Conservation (phyloP, 2,797 vertebrate species). For the Mormyrus proboscirostris region DNA sequence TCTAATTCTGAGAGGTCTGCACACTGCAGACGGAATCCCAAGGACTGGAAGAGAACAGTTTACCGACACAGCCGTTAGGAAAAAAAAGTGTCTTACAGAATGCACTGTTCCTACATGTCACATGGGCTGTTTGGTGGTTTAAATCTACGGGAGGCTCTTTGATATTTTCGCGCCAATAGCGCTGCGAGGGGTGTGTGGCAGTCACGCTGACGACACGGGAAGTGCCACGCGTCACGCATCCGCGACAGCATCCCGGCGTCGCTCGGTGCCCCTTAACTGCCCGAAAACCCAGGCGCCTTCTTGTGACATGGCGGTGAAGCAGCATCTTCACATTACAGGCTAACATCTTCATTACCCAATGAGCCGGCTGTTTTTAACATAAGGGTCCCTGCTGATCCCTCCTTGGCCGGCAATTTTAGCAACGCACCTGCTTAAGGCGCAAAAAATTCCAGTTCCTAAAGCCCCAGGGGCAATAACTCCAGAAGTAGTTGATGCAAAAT, state of each 20-base stretch:
- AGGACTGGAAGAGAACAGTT: neutral
- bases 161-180: slow-evolving; percentile 24
- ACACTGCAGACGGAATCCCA: neutral
- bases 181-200: slow-evolving; percentile 9
- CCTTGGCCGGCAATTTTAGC: neutral
- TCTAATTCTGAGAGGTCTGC: neutral
- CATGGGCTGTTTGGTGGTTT: slow-evolving; percentile 30
- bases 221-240: neutral
- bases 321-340: neutral
- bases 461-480: neutral
- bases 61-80: neutral
- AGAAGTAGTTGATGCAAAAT: neutral
- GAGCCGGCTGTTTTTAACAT: neutral
- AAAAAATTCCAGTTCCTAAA: neutral
- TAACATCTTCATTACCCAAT: neutral
- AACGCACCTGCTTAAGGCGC: neutral
- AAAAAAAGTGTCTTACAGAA: neutral
- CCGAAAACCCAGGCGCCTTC: neutral
- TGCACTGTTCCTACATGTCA: slow-evolving; percentile 9
- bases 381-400: neutral
- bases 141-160: slow-evolving; percentile 23
- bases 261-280: neutral
- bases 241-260: neutral
- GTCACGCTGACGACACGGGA: slow-evolving; percentile 17
- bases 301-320: neutral